Evolutionary conservation across 2,888 invertebrate species (phyloP).

Genomic region (Platynereis dumerilii): DNA sequence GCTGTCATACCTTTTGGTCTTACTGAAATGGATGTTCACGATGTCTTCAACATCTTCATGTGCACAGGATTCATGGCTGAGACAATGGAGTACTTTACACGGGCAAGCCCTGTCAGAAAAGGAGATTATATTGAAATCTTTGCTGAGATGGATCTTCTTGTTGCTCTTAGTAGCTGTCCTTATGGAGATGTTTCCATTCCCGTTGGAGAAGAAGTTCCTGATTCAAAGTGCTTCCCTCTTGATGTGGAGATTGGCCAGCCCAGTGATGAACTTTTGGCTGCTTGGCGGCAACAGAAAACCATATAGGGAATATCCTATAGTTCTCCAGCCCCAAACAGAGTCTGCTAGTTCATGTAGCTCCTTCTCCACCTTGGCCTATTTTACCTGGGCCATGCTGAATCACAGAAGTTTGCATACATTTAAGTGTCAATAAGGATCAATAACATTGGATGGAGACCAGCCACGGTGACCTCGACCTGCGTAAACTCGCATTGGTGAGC

Average conservation of each 20-base stretch:
- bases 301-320: too few relatives aligned
- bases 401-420: too few relatives aligned
- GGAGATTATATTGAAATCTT: conserved; percentile 29
- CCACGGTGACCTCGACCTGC: too few relatives aligned
- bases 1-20: conserved; percentile 24
- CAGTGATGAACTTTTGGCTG: not conserved
- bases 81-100: conserved; percentile 21
- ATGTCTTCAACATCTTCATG: conserved; percentile 34
- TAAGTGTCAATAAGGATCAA: too few relatives aligned
- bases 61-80: conserved; percentile 17
- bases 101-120: conserved; percentile 20
- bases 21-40: conserved; percentile 25
- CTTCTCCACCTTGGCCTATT: too few relatives aligned
- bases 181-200: conserved; percentile 20
- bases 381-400: too few relatives aligned
- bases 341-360: too few relatives aligned
- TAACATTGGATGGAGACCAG: too few relatives aligned
- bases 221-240: conserved; percentile 17
- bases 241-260: conserved; percentile 21
- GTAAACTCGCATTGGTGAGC: too few relatives aligned
- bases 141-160: conserved; percentile 29
- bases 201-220: conserved; percentile 15
- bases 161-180: conserved; percentile 29
- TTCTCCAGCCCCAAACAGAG: too few relatives aligned
- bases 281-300: conserved; percentile 13